Evolutionary conservation across 2,113 vertebrate genomes (phyloP), one percentile per base, ranked within the genome.

Genomic region (Fulica atra): DNA sequence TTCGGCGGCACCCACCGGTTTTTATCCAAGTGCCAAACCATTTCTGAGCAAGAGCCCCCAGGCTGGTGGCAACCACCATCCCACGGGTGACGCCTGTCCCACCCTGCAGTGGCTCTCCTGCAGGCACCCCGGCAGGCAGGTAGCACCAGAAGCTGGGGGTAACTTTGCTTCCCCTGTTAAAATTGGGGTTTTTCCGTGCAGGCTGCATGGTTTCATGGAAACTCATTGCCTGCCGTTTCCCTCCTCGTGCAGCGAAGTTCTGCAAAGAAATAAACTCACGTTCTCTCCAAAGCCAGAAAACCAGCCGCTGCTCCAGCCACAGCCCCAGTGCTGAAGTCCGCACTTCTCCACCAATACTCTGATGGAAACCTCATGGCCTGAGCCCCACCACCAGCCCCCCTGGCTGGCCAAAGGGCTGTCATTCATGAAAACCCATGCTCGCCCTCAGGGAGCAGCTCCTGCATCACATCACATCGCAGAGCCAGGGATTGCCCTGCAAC

Each of bases 231-330:
- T 85, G 69, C 9, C 3, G 1, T 18, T 50, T 26, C 29, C 57
- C 7, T 79, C n/a, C 40, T 65, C 1, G 0, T 26, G 44, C 65
- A 11, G 44, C 1, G 1, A 66, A 29, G 16, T 25, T 57, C 74
- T 42, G 54, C 36, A n/a, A 11, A 20, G 59, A 73, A 86, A 70
- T 10, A 19, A 73, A n/a, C 40, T 68, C 40, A 3, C 25, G 79
- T 79, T 35, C 70, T 57, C 28, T n/a, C 66, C 78, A 24, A n/a
- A 14, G 7, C n/a, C 9, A 20, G 46, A 59, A 77, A 68, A 38
- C 4, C 70, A 40, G 56, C 50, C 7, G 0, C 25, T 1, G 6
- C 42, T 28, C 16, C 0, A 0, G 48, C 53, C 42, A 3, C 71
- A 61, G 29, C n/a, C 50, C 10, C 0, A 0, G 40, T 40, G 2